A percentile compares a stretch with the other conserved stretches of the same genome.
phyloP scores from a whole-genome alignment of 2,797 vertebrate species.

The Falco berigora region DNA sequence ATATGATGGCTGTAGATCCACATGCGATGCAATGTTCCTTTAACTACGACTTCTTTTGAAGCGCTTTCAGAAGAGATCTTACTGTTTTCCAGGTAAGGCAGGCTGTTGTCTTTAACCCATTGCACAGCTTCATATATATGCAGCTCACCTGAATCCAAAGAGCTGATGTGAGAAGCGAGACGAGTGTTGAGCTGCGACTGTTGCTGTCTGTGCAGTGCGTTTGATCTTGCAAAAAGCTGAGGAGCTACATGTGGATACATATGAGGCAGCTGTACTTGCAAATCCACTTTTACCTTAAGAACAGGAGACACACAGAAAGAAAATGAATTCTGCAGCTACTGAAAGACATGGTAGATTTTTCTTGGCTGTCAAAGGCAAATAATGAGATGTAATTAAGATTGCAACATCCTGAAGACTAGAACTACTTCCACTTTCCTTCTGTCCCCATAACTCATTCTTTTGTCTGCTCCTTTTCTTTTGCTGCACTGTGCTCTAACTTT shows the following conservation, averaged over 20 bases:
- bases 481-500: background rate
- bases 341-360: background rate
- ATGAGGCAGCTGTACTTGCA: conserved; percentile 74
- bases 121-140: conserved; percentile 70
- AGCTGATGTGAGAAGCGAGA: conserved; percentile 62
- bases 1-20: conserved; percentile 82
- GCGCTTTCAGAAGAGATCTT: background rate
- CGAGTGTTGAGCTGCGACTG: conserved; percentile 70
- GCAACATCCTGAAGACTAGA: background rate
- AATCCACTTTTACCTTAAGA: conserved; percentile 72
- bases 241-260: conserved; percentile 64
- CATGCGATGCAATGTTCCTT: conserved; percentile 64
- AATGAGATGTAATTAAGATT: background rate
- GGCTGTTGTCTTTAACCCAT: conserved; percentile 73
- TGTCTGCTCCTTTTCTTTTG: background rate
- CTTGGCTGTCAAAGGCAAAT: background rate
- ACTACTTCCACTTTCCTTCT: background rate
- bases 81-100: conserved; percentile 46
- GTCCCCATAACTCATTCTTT: background rate
- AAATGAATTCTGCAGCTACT: background rate
- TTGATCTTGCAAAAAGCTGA: conserved; percentile 72
- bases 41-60: background rate
- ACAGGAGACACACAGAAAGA: background rate
- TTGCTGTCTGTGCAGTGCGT: conserved; percentile 68
- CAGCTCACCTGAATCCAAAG: conserved; percentile 68